Percentiles rank a stretch among this genome's conserved stretches.
These are phyloP conservation scores for Abrostola tripartita DNA, from an alignment of 2,888 invertebrate species.

Conservation along the genomic window DNA sequence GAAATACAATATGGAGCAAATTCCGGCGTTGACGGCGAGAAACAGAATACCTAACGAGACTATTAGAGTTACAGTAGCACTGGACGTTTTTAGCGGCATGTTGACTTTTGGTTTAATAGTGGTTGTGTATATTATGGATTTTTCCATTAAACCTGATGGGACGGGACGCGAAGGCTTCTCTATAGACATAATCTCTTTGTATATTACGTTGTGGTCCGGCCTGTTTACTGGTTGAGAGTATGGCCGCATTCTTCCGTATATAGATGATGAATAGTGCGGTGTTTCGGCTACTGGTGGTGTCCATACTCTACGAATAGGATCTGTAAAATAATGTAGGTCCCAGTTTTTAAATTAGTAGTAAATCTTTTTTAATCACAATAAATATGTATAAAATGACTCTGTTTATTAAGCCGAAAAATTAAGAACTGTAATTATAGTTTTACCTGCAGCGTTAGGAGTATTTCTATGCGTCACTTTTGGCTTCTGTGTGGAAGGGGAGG, in stretches of 20 bases:
- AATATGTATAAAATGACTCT: not conserved
- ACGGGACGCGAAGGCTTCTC: slow-evolving; percentile 74
- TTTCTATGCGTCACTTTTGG: slow-evolving; percentile 69
- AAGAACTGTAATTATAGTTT: not conserved
- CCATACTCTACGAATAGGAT: slow-evolving; percentile 73
- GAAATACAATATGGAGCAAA: slow-evolving; percentile 90
- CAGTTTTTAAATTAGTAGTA: not conserved
- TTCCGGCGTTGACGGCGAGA: slow-evolving; percentile 91
- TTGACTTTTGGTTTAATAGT: slow-evolving; percentile 68
- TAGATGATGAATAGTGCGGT: slow-evolving; percentile 65
- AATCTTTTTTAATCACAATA: not conserved
- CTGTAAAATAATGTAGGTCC: slow-evolving; percentile 58
- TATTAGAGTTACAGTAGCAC: slow-evolving; percentile 89
- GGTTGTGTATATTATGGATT: slow-evolving; percentile 62
- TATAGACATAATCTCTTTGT: slow-evolving; percentile 79
- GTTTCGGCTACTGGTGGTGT: slow-evolving; percentile 65
- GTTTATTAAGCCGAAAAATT: not conserved
- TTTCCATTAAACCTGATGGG: slow-evolving; percentile 75
- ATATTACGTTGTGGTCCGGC: slow-evolving; percentile 73
- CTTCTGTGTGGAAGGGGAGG: slow-evolving; percentile 60
- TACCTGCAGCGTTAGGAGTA: slow-evolving; percentile 62
- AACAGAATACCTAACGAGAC: slow-evolving; percentile 91
- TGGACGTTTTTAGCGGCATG: slow-evolving; percentile 86
- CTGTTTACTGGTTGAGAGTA: slow-evolving; percentile 66
- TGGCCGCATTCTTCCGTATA: slow-evolving; percentile 73